Percentiles rank a stretch among this genome's conserved stretches.
phyloP scores from a whole-genome alignment of 2,888 invertebrate genomes.

The Nemotelus nigrinus region DNA sequence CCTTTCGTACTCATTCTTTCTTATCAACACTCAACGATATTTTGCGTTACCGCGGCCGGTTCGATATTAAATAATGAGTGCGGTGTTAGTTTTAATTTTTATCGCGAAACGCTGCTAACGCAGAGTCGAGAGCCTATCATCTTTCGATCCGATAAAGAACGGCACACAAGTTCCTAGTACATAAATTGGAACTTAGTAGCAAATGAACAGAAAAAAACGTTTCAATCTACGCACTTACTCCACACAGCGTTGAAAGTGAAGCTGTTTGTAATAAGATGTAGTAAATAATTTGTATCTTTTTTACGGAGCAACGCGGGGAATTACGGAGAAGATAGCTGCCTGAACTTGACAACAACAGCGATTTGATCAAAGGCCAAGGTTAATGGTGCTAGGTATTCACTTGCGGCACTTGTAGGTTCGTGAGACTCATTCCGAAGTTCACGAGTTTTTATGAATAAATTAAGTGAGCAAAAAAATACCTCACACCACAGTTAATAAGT shows the following conservation, averaged over 20 bases:
- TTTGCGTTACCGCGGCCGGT: constrained; percentile 43
- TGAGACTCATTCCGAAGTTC: constrained; percentile 6
- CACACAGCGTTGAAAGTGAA: no score
- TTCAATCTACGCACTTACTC: no score
- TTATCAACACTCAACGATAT: constrained; percentile 19
- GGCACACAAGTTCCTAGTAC: constrained; percentile 12
- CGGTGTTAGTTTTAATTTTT: constrained; percentile 46
- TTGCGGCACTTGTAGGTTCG: background rate
- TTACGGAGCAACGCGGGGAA: no score
- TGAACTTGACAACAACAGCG: background rate
- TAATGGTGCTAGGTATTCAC: background rate
- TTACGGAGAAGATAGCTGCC: no score
- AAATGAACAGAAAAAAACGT: no score
- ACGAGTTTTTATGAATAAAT: constrained; percentile 3
- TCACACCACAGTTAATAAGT: no score
- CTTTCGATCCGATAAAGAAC: constrained; percentile 34
- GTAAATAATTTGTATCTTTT: no score
- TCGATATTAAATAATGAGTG: constrained; percentile 51
- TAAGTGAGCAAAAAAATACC: background rate
- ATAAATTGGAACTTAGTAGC: background rate
- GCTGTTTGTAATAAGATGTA: no score
- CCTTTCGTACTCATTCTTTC: constrained; percentile 1
- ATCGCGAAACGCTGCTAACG: constrained; percentile 16
- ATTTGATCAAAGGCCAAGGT: constrained; percentile 28
- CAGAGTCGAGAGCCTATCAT: constrained; percentile 18